Conservation (phyloP, 2,113 vertebrate species). For the Chrysemys picta region DNA sequence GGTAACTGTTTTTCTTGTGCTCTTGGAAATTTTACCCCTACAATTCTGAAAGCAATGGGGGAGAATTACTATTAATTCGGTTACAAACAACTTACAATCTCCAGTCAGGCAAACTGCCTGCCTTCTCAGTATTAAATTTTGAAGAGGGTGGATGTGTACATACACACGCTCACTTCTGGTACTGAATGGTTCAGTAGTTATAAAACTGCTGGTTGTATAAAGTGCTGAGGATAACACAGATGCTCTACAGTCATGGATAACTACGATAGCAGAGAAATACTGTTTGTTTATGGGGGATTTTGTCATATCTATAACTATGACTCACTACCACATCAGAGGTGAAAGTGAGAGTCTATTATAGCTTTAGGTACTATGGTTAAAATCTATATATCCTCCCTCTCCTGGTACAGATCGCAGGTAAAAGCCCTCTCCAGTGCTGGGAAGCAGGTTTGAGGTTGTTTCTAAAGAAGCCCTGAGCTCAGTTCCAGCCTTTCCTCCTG, state of each 20-base stretch:
- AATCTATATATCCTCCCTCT: not conserved
- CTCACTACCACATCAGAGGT: too few relatives aligned
- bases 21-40: not conserved
- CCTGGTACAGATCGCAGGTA: not conserved
- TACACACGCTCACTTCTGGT: too few relatives aligned
- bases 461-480: not conserved
- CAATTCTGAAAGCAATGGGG: not conserved
- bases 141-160: too few relatives aligned
- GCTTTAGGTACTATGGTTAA: not conserved
- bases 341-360: not conserved
- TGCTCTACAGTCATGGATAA: not conserved
- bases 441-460: not conserved
- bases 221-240: too few relatives aligned
- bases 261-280: not conserved
- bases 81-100: not conserved
- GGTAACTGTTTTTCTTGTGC: not conserved
- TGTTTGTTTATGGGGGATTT: not conserved
- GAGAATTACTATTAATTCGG: not conserved
- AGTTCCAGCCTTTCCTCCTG: too few relatives aligned
- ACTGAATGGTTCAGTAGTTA: too few relatives aligned
- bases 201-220: too few relatives aligned
- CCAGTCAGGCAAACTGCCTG: not conserved
- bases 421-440: not conserved
- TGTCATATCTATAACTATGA: too few relatives aligned
- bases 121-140: not conserved